Base-by-base conservation (phyloP, 2,888 invertebrate genomes). In the Perizoma affinitatum region DNA sequence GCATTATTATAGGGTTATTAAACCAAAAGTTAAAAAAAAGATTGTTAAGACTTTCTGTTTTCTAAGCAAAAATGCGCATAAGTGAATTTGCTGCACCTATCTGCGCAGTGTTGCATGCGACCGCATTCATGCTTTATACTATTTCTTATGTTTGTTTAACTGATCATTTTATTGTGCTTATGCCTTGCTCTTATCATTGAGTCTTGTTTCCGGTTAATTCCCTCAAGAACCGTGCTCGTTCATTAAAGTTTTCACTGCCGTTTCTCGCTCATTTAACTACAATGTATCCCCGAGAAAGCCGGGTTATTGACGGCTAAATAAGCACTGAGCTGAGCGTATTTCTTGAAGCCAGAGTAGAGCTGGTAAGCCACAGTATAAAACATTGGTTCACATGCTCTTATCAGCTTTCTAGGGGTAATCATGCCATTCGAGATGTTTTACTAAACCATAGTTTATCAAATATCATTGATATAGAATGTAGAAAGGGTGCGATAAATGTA, bases 51-150 rank as follows among this genome's bases (percentile, higher is more conserved):
- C 56, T 57, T 53, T 57, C 57, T 46, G 41, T 57, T 61, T 58
- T 58, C 61, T 58, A 54, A 40, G 50, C 46, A 61, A 58, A 50
- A 54, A 61, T 50, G 50, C 35, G 57, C 61, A 50, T 54, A 57
- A 57, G 45, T 50, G 53, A 53, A 38, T 38, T 40, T 49, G 34
- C 53, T 51, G 53, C 42, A 33, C 58, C 10, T 41, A 33, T 38
- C 22, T 40, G 42, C 41, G 53, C 53, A 54, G 50, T 38, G 49
- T 45, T 36, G 58, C 56, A 47, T 38, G 35, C 41, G 35, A 47
- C 49, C 33, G 45, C 36, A 53, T 43, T 52, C 49, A 49, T 59
- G 43, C 40, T 6, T 41, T 33, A 43, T 10, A 40, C 43, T 40
- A 53, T 36, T 38, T 38, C 33, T n/a, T 6, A 36, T 40, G 7